A percentile compares a stretch with the other conserved stretches of the same genome.
Conservation (phyloP, 1,140 invertebrate genomes). For the Patella vulgata region DNA sequence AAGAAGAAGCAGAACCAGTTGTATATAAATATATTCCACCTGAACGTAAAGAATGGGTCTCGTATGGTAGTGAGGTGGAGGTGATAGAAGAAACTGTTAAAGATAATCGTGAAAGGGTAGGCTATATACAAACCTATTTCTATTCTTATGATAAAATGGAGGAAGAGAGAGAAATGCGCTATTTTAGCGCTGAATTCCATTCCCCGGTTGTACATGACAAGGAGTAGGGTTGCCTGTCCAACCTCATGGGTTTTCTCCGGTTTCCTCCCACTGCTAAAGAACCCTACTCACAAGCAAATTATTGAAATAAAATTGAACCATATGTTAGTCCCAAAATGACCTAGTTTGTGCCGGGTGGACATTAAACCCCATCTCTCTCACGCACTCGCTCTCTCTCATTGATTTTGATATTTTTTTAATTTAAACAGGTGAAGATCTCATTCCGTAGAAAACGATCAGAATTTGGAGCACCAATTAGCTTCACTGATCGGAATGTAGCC, state of each 20-base stretch:
- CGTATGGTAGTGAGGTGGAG: constrained; percentile 64
- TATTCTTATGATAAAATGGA: constrained; percentile 9
- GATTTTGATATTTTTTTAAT: too few species aligned
- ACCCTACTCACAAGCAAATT: too few species aligned
- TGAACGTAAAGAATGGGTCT: constrained; percentile 62
- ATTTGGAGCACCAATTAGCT: constrained; percentile 59
- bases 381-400: too few species aligned
- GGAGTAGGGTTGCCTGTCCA: too few species aligned
- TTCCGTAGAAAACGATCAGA: constrained; percentile 53
- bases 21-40: constrained; percentile 63
- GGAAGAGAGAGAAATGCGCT: constrained; percentile 18
- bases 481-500: constrained; percentile 56
- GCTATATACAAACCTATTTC: constrained; percentile 4
- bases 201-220: too few species aligned
- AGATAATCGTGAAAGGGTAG: constrained; percentile 55
- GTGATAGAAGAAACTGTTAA: constrained; percentile 57
- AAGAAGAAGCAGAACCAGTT: constrained; percentile 53
- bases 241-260: too few species aligned
- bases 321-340: too few species aligned
- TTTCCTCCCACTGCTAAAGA: too few species aligned
- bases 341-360: too few species aligned
- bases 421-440: constrained; percentile 58
- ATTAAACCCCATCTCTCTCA: constrained; percentile 39
- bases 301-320: too few species aligned
- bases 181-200: constrained; percentile 33